Base-by-base conservation (phyloP, 2,113 vertebrate species). In the Anoura caudifer region DNA sequence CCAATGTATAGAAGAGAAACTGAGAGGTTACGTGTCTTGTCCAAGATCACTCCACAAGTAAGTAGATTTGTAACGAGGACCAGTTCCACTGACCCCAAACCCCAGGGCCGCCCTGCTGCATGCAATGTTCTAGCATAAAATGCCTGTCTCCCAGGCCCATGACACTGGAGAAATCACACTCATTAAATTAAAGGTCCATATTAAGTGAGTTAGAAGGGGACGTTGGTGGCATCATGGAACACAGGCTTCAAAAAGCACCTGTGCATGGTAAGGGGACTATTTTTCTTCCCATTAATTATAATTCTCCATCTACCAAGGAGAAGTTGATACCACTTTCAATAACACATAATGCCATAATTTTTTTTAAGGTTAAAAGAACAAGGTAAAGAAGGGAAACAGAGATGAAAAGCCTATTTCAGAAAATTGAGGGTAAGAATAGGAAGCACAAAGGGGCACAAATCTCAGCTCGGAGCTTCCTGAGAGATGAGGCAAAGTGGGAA, bases 261-360 rank as follows among this genome's bases (percentile, higher is more conserved):
- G 41, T 67, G 47, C 82, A 73, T 36, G 41, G 24, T 38, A 73
- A 45, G 17, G 22, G 47, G 47, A 36, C 26, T 50, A 75, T 69
- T 76, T 91, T 93, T 77, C 38, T 72, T 90, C 63, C 77, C 45
- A 65, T 43, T 41, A 75, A 73, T 87, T 63, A 95, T 43, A 87
- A 91, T 70, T 91, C 93, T 59, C 15, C 50, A 88, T 56, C 69
- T 63, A 65, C 63, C 26, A 54, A 63, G 88, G 73, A 93, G 8
- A 93, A 93, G 80, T 52, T 79, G 69, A 95, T 56, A 28, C 31
- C 73, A 63, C 65, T 91, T 88, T 88, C 82, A 85, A 76, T 38
- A 75, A 93, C 84, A 70, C 14, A 83, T 26, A 47, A 83, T 47
- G 36, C 15, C 17, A 61, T 76, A 20, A 63, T 15, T 63, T 38